Evolutionary conservation across 2,888 invertebrate species (phyloP).

Genomic region (Orchesella flavescens): DNA sequence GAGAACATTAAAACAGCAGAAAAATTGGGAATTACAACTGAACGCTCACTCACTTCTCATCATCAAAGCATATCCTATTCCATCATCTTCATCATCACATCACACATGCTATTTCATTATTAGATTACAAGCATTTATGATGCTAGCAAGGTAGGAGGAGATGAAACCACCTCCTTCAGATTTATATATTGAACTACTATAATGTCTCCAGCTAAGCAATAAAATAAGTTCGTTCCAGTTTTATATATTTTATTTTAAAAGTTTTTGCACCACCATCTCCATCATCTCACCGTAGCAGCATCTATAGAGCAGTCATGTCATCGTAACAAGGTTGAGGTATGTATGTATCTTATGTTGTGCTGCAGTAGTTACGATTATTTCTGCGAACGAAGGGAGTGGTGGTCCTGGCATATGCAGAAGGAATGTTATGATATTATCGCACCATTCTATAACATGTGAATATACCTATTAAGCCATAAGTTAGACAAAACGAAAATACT

Average conservation of each 20-base stretch:
- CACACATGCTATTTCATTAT: conserved; percentile 29
- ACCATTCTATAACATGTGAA: not conserved
- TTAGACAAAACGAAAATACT: not conserved
- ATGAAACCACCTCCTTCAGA: conserved; percentile 48
- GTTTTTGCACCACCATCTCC: conserved; percentile 37
- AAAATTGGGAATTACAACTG: conserved; percentile 57
- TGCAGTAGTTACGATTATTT: conserved; percentile 16
- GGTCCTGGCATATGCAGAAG: not conserved
- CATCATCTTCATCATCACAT: conserved; percentile 44
- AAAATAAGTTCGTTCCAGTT: conserved; percentile 61
- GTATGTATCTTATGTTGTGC: too few species aligned
- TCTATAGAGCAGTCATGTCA: conserved; percentile 9
- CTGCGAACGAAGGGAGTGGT: not conserved
- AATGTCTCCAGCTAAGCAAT: conserved; percentile 60
- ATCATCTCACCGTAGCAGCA: too few species aligned
- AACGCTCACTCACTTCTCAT: conserved; percentile 27
- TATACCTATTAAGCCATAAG: not conserved
- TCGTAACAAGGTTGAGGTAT: not conserved
- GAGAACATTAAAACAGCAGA: conserved; percentile 45
- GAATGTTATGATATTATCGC: too few species aligned
- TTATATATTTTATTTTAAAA: conserved; percentile 55
- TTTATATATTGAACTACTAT: conserved; percentile 58
- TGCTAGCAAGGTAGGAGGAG: conserved; percentile 36
- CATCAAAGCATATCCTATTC: conserved; percentile 52
- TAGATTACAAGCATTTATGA: not conserved